These are phyloP conservation scores for Sinelater perroti DNA, from an alignment of 2,888 invertebrate genomes.

Conservation along the genomic window DNA sequence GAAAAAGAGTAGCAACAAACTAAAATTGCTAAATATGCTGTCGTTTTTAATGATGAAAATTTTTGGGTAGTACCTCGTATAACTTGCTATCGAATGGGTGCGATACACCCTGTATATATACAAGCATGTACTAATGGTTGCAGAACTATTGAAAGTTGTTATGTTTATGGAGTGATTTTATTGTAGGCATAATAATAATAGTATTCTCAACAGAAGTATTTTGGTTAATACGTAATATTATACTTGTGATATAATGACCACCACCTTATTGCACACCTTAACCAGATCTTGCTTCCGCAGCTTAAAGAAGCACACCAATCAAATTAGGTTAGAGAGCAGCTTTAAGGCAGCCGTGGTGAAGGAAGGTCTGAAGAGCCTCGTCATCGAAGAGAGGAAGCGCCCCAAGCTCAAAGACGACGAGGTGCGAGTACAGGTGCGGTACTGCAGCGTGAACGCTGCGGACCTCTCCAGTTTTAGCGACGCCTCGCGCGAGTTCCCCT, in stretches of 20 bases:
- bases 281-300: conserved; percentile 19
- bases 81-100: too few relatives aligned
- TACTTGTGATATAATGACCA: too few relatives aligned
- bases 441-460: conserved; percentile 71
- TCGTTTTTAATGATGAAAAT: too few relatives aligned
- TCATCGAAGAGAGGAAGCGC: conserved; percentile 60
- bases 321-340: conserved; percentile 38
- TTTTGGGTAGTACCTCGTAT: too few relatives aligned
- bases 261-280: conserved; percentile 28
- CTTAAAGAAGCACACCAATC: conserved; percentile 20
- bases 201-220: too few relatives aligned
- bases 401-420: conserved; percentile 61
- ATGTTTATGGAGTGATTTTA: too few relatives aligned
- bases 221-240: too few relatives aligned
- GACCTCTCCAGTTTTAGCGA: conserved; percentile 67
- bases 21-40: too few relatives aligned
- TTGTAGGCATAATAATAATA: neutral
- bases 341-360: conserved; percentile 65
- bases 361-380: conserved; percentile 61
- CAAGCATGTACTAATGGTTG: too few relatives aligned
- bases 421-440: conserved; percentile 71
- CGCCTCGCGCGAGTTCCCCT: conserved; percentile 63
- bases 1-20: too few relatives aligned
- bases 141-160: too few relatives aligned
- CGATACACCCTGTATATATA: too few relatives aligned